Evolutionary conservation across 2,113 vertebrate species (phyloP), one percentile per base, ranked within the genome.

Genomic region (Tragulus kanchil): DNA sequence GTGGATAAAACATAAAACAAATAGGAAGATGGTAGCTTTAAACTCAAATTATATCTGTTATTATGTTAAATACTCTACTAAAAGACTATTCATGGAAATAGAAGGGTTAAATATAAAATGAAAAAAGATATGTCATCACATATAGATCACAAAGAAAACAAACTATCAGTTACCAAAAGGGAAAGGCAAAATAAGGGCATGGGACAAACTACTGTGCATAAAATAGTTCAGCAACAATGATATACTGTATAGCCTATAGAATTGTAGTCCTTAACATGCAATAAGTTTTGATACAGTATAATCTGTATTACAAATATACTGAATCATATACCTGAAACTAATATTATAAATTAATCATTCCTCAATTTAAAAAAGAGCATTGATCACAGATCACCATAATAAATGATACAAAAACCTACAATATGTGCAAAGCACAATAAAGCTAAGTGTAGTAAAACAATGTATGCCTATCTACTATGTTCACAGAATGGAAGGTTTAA

Each of bases 1-100:
- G 19, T 64, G 16, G 54, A 58, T 88, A 88, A 84, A 78, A 59
- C 56, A 67, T 52, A 77, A 85, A 81, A 42, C 71, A 73, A 64
- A 75, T 54, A 96, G 28, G 59, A 65, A 82, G 17, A 73, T 65
- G 16, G 42, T 45, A 86, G 12, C 56, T 61, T 94, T 58, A 86
- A 86, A 73, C 64, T 89, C 54, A 95, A 77, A 82, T 61, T 90
- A 61, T 16, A 64, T 85, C 42, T 62, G 62, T 42, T 86, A 61
- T 36, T 61, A 82, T 77, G 36, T 87, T 84, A 88, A 93, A 45
- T 78, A 88, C 17, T 88, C 59, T 31, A 83, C 45, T 93, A 25
- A 77, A 92, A 93, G 13, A 62, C 21, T 58, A 83, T 11, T 69
- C 36, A 69, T 5, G 75, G 52, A 48, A 11, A 89, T 4, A 71